A percentile compares a stretch with the other conserved stretches of the same genome.
Evolutionary conservation across 2,888 invertebrate genomes (phyloP).

Genomic region (Strigamia transsilvanica): DNA sequence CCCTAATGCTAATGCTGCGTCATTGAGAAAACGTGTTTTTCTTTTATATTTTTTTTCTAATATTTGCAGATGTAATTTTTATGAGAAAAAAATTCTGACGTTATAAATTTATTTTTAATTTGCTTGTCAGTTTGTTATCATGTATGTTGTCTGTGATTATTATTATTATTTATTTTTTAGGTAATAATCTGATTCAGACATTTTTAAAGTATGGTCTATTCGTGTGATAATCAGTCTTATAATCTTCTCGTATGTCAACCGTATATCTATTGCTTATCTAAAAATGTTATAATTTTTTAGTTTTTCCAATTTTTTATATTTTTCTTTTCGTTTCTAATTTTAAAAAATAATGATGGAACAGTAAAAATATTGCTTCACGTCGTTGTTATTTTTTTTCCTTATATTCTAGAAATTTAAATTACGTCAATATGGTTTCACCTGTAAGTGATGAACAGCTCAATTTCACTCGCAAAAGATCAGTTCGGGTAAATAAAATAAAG

Average conservation of each 20-base stretch:
- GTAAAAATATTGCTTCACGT: not conserved
- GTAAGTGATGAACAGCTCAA: slow-evolving; percentile 31
- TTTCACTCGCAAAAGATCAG: not conserved
- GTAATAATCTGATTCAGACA: slow-evolving; percentile 42
- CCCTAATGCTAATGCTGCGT: not conserved
- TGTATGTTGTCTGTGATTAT: not conserved
- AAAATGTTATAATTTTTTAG: not conserved
- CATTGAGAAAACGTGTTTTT: not conserved
- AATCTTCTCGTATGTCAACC: slow-evolving; percentile 19
- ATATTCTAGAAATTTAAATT: slow-evolving; percentile 70
- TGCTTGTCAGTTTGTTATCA: not conserved
- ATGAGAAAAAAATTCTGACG: not conserved
- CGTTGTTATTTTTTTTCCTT: slow-evolving; percentile 56
- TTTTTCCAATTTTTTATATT: not conserved
- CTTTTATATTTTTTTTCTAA: not conserved
- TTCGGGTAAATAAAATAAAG: slow-evolving; percentile 50
- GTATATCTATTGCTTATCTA: slow-evolving; percentile 11
- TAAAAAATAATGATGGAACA: not conserved
- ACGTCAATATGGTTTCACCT: slow-evolving; percentile 69
- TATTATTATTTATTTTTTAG: not conserved
- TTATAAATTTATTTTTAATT: slow-evolving; percentile 1
- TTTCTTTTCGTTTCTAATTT: not conserved
- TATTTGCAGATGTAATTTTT: not conserved
- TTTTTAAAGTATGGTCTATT: slow-evolving; percentile 34
- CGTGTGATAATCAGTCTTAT: not conserved